Evolutionary conservation across 1,140 invertebrate species (phyloP).

Genomic region (Bradynema listronoti): DNA sequence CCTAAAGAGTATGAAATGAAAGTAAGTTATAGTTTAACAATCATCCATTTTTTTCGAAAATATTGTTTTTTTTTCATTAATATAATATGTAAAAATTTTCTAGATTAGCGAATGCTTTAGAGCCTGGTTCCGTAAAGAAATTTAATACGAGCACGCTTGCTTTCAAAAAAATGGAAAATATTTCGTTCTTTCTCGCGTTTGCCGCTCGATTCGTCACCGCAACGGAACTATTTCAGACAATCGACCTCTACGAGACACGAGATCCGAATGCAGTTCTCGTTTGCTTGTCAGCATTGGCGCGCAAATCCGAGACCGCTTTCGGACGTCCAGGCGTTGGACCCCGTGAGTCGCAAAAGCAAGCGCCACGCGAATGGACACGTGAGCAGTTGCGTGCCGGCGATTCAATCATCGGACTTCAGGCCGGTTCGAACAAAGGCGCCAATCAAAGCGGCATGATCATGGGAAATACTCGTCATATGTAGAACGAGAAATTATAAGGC

Average conservation of each 20-base stretch:
- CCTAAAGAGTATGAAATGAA: no score
- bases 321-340: conserved; percentile 66
- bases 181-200: conserved; percentile 40
- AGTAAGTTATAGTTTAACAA: neutral
- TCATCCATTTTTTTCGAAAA: neutral
- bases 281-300: conserved; percentile 38
- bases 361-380: conserved; percentile 78
- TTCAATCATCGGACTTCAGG: conserved; percentile 78
- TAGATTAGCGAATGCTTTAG: conserved; percentile 41
- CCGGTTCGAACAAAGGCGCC: conserved; percentile 80
- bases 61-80: conserved; percentile 9
- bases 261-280: conserved; percentile 47
- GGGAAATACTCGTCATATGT: no score
- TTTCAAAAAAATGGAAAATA: conserved; percentile 52
- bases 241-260: conserved; percentile 46
- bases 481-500: no score
- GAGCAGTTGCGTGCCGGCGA: conserved; percentile 76
- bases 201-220: conserved; percentile 40
- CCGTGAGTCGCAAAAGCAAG: conserved; percentile 71
- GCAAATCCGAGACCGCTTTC: conserved; percentile 33
- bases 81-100: conserved; percentile 1
- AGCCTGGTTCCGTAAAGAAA: conserved; percentile 39
- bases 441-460: conserved; percentile 66
- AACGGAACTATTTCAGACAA: conserved; percentile 25
- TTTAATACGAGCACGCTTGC: conserved; percentile 44